Evolutionary conservation across 2,797 vertebrate genomes (phyloP).

Genomic region (Rhabdophis nuchalis): DNA sequence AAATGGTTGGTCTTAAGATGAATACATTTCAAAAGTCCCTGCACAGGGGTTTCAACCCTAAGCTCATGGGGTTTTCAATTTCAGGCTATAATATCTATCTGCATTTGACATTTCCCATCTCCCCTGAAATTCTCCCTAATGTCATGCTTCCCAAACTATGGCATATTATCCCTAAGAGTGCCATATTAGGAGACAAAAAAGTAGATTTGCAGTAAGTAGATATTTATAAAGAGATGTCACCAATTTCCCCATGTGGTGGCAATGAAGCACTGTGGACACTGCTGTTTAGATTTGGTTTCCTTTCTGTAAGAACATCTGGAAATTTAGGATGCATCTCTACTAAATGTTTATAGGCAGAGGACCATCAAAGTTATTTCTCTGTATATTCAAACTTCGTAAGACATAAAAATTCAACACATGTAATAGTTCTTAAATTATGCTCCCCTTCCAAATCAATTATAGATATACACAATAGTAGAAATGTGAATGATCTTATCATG

Average conservation of each 20-base stretch:
- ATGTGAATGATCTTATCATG: neutral
- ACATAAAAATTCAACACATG: neutral
- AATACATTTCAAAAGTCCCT: neutral
- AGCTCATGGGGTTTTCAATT: neutral
- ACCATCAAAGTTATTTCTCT: neutral
- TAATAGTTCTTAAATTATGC: neutral
- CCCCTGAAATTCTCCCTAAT: neutral
- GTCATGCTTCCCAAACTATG: neutral
- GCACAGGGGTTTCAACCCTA: neutral
- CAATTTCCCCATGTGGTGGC: neutral
- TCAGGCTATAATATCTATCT: neutral
- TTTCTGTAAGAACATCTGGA: neutral
- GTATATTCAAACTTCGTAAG: neutral
- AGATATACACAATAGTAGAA: neutral
- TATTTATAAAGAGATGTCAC: neutral
- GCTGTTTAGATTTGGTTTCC: neutral
- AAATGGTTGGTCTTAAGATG: fast-evolving
- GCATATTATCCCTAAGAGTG: neutral
- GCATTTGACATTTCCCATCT: neutral
- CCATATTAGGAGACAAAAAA: neutral
- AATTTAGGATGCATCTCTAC: neutral
- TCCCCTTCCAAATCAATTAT: neutral
- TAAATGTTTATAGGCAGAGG: neutral
- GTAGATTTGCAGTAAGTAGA: neutral
- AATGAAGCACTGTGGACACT: neutral